A percentile compares a stretch with the other conserved stretches of the same genome.
phyloP scores from a whole-genome alignment of 2,888 invertebrate species.

The Heliothis peltigera region DNA sequence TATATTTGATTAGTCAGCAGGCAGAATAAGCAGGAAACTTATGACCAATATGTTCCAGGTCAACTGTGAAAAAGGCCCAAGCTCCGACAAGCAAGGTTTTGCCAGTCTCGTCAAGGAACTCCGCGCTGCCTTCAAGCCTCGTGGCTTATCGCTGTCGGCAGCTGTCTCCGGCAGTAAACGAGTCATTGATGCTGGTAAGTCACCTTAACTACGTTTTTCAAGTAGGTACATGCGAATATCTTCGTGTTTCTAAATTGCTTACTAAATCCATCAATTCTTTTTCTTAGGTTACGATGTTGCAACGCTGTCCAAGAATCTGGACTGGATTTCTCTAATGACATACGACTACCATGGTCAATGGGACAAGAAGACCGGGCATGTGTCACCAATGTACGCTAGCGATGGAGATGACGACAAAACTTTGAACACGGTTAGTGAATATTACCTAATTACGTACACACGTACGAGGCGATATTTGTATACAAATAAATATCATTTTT shows the following conservation, averaged over 20 bases:
- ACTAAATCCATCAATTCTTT: not conserved
- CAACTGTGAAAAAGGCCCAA: constrained; percentile 95
- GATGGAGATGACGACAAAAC: constrained; percentile 93
- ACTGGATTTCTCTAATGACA: constrained; percentile 97
- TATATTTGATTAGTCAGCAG: not conserved
- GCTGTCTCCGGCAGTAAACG: constrained; percentile 96
- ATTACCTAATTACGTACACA: too few species aligned
- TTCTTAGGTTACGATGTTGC: constrained; percentile 93
- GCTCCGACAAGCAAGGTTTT: constrained; percentile 95
- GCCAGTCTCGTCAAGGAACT: constrained; percentile 93
- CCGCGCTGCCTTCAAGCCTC: constrained; percentile 92
- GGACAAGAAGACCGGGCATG: constrained; percentile 97
- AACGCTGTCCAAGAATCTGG: constrained; percentile 93
- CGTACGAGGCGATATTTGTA: not conserved
- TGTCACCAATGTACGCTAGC: constrained; percentile 95
- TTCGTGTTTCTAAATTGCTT: not conserved
- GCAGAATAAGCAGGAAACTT: not conserved
- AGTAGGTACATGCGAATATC: too few species aligned
- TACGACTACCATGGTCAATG: constrained; percentile 98
- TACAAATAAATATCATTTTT: not conserved
- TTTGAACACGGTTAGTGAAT: constrained; percentile 91
- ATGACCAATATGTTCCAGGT: constrained; percentile 83
- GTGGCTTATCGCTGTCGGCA: constrained; percentile 93
- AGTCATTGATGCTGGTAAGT: constrained; percentile 94
- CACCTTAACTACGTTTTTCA: not conserved